A percentile compares a stretch with the other conserved stretches of the same genome.
These are phyloP conservation scores for Tetropium fuscum DNA, from an alignment of 2,888 invertebrate genomes.

Conservation along the genomic window DNA sequence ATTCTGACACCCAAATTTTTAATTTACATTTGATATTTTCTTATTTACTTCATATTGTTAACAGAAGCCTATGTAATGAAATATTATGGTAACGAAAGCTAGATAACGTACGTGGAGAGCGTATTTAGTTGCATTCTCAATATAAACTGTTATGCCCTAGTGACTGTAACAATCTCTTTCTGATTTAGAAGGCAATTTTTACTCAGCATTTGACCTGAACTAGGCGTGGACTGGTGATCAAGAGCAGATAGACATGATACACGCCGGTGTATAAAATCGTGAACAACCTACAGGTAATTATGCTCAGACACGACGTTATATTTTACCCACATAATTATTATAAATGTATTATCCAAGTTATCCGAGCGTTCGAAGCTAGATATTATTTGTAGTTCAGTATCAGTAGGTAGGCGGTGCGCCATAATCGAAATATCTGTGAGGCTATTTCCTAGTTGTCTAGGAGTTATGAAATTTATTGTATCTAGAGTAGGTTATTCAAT, in stretches of 20 bases:
- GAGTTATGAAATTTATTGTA: slow-evolving; percentile 13
- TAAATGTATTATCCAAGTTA: slow-evolving; percentile 16
- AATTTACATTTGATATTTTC: no score
- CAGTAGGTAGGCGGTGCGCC: slow-evolving; percentile 5
- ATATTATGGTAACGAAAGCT: no score
- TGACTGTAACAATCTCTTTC: slow-evolving; percentile 6
- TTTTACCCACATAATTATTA: slow-evolving; percentile 29
- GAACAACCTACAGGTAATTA: slow-evolving; percentile 37
- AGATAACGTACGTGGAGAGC: no score
- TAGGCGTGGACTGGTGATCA: slow-evolving; percentile 39
- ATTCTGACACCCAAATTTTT: no score
- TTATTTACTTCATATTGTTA: no score
- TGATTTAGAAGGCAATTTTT: slow-evolving; percentile 20
- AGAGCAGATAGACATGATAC: slow-evolving; percentile 21
- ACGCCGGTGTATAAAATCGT: slow-evolving; percentile 35
- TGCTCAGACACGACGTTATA: slow-evolving; percentile 39
- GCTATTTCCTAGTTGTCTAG: slow-evolving; percentile 6
- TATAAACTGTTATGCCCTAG: no score
- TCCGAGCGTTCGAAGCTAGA: not conserved
- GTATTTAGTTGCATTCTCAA: no score
- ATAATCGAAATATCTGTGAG: not conserved
- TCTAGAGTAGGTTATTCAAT: slow-evolving; percentile 18
- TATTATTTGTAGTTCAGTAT: slow-evolving; percentile 4
- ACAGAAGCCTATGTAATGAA: no score
- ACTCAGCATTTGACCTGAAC: not conserved